Conservation (phyloP, 2,113 vertebrate genomes). For the Sylvia atricapilla region DNA sequence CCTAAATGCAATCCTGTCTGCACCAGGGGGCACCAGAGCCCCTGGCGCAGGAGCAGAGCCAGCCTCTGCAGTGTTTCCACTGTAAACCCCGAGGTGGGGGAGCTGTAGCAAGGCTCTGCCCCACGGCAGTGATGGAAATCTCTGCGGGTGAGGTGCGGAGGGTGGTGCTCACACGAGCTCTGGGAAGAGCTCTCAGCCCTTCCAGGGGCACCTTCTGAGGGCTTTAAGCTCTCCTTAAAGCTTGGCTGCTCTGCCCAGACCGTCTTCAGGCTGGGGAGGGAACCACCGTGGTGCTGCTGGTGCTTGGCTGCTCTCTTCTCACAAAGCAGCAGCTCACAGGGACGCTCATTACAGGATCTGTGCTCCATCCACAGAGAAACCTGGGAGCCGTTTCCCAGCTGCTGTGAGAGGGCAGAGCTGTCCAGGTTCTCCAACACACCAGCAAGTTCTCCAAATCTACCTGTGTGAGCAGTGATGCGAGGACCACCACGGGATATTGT, state of each 20-base stretch:
- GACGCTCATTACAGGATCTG: too few species aligned
- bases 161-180: neutral
- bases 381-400: neutral
- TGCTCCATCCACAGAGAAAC: neutral
- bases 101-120: neutral
- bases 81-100: fast-evolving
- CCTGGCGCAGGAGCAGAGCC: neutral
- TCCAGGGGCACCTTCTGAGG: neutral
- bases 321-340: neutral
- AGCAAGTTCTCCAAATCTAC: neutral
- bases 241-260: neutral
- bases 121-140: fast-evolving
- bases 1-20: fast-evolving
- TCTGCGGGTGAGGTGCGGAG: fast-evolving
- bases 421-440: neutral
- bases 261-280: neutral
- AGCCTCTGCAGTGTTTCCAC: fast-evolving
- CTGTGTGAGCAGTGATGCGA: fast-evolving
- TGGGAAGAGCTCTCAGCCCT: neutral
- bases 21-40: neutral
- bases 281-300: fast-evolving
- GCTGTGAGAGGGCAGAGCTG: neutral
- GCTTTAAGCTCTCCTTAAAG: neutral
- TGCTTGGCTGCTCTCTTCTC: neutral
- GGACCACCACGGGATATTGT: fast-evolving